Base-by-base conservation (phyloP, 2,888 invertebrate species). In the Xestobium rufovillosum region DNA sequence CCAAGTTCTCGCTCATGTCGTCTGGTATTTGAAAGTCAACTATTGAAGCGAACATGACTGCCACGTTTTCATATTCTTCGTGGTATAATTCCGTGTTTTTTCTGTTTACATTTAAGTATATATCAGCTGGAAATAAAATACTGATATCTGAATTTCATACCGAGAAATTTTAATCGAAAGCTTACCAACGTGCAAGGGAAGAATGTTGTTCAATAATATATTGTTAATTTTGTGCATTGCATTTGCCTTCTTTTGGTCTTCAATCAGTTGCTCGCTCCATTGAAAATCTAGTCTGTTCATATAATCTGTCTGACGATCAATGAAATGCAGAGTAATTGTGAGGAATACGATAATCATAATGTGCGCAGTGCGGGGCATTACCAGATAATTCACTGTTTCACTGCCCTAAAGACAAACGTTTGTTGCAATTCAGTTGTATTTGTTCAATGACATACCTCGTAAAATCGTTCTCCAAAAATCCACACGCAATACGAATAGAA, bases 1-100 rank as follows among this genome's bases (percentile, higher is more conserved):
- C 53, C 9, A 46, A 39, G 19, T 45, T 47, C 34, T 80, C 75
- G 27, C 78, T 74, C 23, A 71, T 69, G 47, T 75, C 73, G n/a
- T 75, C 69, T n/a, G 72, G 73, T n/a, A 41, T 56, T 44, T 41
- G 50, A 45, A 40, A 50, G 33, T 55, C 49, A 14, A 61, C 52
- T 30, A 96, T 77, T 0, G 92, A 87, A 0, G 96, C 96, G 65
- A 96, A 96, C 91, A 96, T 94, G 0, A 96, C 92, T 2, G 91
- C 87, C 0, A 92, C 91, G 51, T 83, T 80, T 36, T 81, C 80
- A 57, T 95, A 92, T 43, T 84, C 80, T 61, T 92, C 86, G 51
- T 87, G 85, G 36, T 53, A 60, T 3, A 91, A 70, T 47, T 88
- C 86, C 36, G 80, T 79, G 38, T 76, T 70, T 35, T 52, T 78